phyloP scores from a whole-genome alignment of 2,797 vertebrate genomes.

The Myotis planiceps region DNA sequence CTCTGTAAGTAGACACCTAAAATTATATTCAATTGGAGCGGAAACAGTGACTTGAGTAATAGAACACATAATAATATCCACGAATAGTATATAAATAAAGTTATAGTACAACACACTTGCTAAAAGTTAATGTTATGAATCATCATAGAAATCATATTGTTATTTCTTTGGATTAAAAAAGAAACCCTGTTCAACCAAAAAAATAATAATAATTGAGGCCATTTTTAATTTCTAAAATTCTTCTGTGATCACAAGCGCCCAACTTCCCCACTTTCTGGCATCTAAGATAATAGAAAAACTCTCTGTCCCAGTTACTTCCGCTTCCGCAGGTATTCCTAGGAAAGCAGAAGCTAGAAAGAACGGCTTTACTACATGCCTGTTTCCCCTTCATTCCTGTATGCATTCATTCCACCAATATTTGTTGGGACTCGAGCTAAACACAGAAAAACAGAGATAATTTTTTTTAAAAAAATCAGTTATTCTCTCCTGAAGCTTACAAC shows the following conservation, averaged over 20 bases:
- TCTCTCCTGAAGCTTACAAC: not conserved
- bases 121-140: not conserved
- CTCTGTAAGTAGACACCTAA: not conserved
- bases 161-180: not conserved
- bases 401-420: not conserved
- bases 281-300: not conserved
- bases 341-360: not conserved
- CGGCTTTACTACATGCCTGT: not conserved
- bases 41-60: not conserved
- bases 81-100: not conserved
- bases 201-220: not conserved
- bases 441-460: not conserved
- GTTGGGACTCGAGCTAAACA: not conserved
- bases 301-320: not conserved
- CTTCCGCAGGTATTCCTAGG: not conserved
- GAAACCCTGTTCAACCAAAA: not conserved
- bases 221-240: conserved; percentile 21
- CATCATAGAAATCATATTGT: not conserved
- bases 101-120: not conserved
- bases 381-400: not conserved
- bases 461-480: not conserved
- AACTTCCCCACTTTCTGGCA: not conserved
- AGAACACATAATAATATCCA: not conserved
- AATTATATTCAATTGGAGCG: not conserved
- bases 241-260: not conserved